Base-by-base conservation (phyloP, 2,888 invertebrate genomes). In the Cantharis rustica region DNA sequence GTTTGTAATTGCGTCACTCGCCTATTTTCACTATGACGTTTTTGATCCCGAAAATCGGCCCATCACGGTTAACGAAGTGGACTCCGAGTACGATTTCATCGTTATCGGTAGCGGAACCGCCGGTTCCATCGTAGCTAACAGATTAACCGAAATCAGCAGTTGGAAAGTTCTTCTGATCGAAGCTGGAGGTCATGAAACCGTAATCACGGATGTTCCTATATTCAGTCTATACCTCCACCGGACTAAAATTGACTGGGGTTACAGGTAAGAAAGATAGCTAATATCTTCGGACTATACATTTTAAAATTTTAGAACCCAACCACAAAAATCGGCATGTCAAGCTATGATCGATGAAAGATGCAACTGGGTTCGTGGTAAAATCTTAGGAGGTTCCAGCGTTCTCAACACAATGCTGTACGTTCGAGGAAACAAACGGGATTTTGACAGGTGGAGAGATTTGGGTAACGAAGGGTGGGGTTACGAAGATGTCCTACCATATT, bases 341-440 rank as follows among this genome's bases (percentile, higher is more conserved):
- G 96, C 96, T 0, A 96, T 96, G 95, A 90, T 92, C 72, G 95
- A 95, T 84, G 92, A 93, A 83, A 91, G 95, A 64, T 96, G 96
- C 85, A 93, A 94, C 84, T 97, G 96, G 96, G 96, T 97, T 0
- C 91, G 96, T 76, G 97, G 98, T 69, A 96, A 96, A 89, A 93
- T 95, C 0, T 89, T 97, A 0, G 97, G 96, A 0, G 97, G 97
- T 0, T 95, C 95, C 4, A 95, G 95, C 61, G 95, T 96, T 0
- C 89, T 97, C 0, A 97, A 97, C 85, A 95, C 95, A 1, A 97
- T 97, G 97, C 90, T 97, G 0, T 98, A 98, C 86, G 93, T 97
- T 64, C 90, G 98, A 78, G 98, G 98, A 0, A 97, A 97, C 87
- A 91, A 92, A 74, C 89, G 94, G 0, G 97, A 98, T 87, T 98